Base-by-base conservation (phyloP, 1,140 invertebrate species). In the Plutomurus gul region DNA sequence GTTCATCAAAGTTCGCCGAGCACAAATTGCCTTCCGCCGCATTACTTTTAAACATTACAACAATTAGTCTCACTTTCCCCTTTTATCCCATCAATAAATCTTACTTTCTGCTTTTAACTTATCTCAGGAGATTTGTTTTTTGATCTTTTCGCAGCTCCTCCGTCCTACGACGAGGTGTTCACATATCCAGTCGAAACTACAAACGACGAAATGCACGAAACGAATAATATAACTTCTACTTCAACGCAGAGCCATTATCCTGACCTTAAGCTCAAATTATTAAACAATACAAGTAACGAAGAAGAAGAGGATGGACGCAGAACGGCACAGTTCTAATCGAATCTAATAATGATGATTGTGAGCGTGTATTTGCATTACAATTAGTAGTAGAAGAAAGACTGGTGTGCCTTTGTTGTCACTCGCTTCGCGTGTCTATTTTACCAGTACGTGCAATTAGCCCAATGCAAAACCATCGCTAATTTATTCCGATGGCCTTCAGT, bases 131-230 rank as follows among this genome's bases (percentile, higher is more conserved):
- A 39, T 46, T 76, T 30, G 7, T 47, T 27, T 36, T 30, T 27
- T 36, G 11, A n/a, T 60, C 18, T 76, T 6, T 46, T 70, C 16
- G 16, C 70, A 78, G 76, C 76, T 46, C 76, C 76, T 1, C 76
- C 76, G 1, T 72, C 65, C 11, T 78, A 78, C 43, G 76, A 78
- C 25, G 76, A 78, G 73, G 70, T 78, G 11, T 78, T 78, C 65
- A 72, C 75, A n/a, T 72, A 40, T 72, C 70, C 36, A 72, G 36
- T 40, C 3, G n/a, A 46, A 10, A 11, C 70, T 18, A 72, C 70
- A 20, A 43, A n/a, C 40, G 36, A 39, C 18, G 56, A 65, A 30
- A 65, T 65, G 30, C 56, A 65, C 36, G 56, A 65, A n/a, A 65
- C 56, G 25, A 65, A 65, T 27, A 65, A 65, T 33, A 33, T 27